Conservation (phyloP, 2,113 vertebrate genomes). For the Formicarius rufipectus region DNA sequence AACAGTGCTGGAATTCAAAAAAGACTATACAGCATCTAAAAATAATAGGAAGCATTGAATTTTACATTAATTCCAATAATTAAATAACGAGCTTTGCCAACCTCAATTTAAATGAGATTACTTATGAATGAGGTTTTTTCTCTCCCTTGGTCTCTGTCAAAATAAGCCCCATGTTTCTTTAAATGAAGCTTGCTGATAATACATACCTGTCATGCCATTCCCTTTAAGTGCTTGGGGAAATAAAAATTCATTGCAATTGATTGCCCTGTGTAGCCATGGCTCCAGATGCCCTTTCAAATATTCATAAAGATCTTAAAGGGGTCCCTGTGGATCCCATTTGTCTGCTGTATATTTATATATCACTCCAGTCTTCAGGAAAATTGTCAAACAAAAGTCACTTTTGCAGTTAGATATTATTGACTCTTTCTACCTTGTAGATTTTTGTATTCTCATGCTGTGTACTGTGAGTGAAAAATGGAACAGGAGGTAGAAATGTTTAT, state of each 20-base stretch:
- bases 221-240: constrained; percentile 3
- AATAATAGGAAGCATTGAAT: background rate
- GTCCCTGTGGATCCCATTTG: constrained; percentile 23
- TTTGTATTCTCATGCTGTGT: background rate
- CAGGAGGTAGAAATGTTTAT: constrained; percentile 33
- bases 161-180: constrained; percentile 3
- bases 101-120: constrained; percentile 22
- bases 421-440: background rate
- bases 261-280: constrained; percentile 31
- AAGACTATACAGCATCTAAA: background rate
- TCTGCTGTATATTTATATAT: constrained; percentile 52
- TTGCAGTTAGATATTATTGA: constrained; percentile 38
- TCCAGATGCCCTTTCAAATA: constrained; percentile 65
- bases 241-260: constrained; percentile 65
- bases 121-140: background rate
- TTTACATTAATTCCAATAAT: constrained; percentile 22
- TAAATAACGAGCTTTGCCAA: background rate
- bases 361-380: constrained; percentile 42
- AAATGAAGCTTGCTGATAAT: constrained; percentile 37
- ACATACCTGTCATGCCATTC: constrained; percentile 13
- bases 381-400: constrained; percentile 55
- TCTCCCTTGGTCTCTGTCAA: background rate
- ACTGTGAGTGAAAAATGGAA: background rate
- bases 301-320: constrained; percentile 63
- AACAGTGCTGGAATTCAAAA: background rate